These are phyloP conservation scores for Drosophila azteca DNA, from an alignment of 1,140 invertebrate species.

Conservation along the genomic window DNA sequence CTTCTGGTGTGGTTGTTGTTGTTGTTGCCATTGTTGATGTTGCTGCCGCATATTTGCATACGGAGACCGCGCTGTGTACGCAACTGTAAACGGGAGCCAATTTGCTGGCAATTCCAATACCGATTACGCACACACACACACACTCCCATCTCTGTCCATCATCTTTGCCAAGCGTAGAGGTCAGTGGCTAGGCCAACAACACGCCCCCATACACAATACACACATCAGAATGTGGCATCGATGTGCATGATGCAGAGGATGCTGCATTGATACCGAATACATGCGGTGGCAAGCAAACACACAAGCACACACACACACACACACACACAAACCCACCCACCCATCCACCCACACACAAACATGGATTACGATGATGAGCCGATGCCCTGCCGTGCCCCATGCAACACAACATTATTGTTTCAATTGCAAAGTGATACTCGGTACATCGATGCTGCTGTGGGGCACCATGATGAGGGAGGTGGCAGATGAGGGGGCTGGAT, in stretches of 20 bases:
- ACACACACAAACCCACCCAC: too few relatives aligned
- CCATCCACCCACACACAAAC: constrained; percentile 4
- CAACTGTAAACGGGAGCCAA: constrained; percentile 40
- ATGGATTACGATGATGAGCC: background rate
- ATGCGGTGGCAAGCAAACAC: constrained; percentile 32
- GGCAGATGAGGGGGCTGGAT: constrained; percentile 6
- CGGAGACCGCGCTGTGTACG: constrained; percentile 18
- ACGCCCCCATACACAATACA: constrained; percentile 40
- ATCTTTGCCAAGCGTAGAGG: constrained; percentile 25
- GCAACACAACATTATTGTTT: constrained; percentile 63
- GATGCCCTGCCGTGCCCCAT: constrained; percentile 4
- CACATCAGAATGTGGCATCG: constrained; percentile 12
- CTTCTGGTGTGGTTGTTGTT: constrained; percentile 1
- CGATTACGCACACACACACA: constrained; percentile 32
- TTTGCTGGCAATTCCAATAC: constrained; percentile 31
- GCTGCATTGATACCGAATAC: constrained; percentile 37
- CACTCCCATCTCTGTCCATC: background rate
- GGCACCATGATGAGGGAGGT: constrained; percentile 8
- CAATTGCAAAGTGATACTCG: constrained; percentile 61
- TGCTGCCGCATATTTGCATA: constrained; percentile 46
- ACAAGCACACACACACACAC: constrained; percentile 13
- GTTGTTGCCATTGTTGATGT: constrained; percentile 7
- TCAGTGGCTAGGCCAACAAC: constrained; percentile 40
- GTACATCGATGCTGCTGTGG: constrained; percentile 46
- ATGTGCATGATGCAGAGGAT: constrained; percentile 28